A percentile compares a stretch with the other conserved stretches of the same genome.
Conservation (phyloP, 2,797 vertebrate species). For the Apogon hyalosoma region DNA sequence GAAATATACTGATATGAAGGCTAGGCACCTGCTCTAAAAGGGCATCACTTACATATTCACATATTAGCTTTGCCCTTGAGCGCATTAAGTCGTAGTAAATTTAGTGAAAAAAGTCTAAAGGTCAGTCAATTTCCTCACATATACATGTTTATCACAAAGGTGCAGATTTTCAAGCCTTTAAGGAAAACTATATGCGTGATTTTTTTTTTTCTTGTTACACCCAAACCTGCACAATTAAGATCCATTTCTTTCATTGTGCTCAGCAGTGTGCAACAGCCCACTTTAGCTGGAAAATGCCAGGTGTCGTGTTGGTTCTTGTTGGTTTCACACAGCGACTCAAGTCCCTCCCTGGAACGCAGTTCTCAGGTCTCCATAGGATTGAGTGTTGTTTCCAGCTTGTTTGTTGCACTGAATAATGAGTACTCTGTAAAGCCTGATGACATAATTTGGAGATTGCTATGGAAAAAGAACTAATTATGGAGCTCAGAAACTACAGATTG, state of each 20-base stretch:
- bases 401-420: slow-evolving; percentile 91
- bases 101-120: not conserved
- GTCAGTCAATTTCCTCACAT: not conserved
- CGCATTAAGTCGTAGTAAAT: not conserved
- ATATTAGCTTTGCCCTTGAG: not conserved
- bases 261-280: slow-evolving; percentile 77
- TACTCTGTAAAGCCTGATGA: slow-evolving; percentile 85
- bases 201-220: slow-evolving; percentile 16
- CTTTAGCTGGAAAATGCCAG: slow-evolving; percentile 79
- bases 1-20: slow-evolving; percentile 35
- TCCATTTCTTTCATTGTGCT: slow-evolving; percentile 63
- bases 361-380: slow-evolving; percentile 80
- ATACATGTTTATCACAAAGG: not conserved
- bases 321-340: slow-evolving; percentile 79
- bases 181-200: slow-evolving; percentile 43
- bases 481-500: slow-evolving; percentile 79
- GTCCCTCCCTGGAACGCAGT: slow-evolving; percentile 72
- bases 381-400: slow-evolving; percentile 83
- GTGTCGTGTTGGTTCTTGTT: slow-evolving; percentile 84
- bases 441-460: slow-evolving; percentile 73
- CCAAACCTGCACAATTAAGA: slow-evolving; percentile 70
- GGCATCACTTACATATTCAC: not conserved
- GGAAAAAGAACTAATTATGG: slow-evolving; percentile 77
- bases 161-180: slow-evolving; percentile 1
- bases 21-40: not conserved